phyloP scores from a whole-genome alignment of 2,797 vertebrate species.

The Typhlichthys subterraneus region DNA sequence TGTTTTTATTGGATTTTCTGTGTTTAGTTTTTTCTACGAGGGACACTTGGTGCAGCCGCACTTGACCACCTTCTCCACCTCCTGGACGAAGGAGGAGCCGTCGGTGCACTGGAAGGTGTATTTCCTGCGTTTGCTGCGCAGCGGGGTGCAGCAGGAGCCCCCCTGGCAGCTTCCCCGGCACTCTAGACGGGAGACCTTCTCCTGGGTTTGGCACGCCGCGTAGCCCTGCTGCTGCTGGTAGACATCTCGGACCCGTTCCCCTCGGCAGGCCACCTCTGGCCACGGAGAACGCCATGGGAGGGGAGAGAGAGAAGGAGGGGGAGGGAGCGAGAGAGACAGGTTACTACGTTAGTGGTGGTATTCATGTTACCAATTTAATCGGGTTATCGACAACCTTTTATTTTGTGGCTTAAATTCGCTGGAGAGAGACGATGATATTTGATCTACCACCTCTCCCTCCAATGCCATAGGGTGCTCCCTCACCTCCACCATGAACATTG shows the following conservation, averaged over 20 bases:
- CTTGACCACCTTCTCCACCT: conserved; percentile 97
- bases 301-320: neutral
- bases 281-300: neutral
- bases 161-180: conserved; percentile 87
- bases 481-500: too few relatives aligned
- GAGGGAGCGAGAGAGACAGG: neutral
- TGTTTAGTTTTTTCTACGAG: conserved; percentile 64
- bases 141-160: conserved; percentile 90
- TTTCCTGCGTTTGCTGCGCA: conserved; percentile 97
- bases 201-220: conserved; percentile 97
- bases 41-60: conserved; percentile 95
- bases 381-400: too few relatives aligned
- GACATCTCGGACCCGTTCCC: conserved; percentile 96
- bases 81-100: conserved; percentile 95
- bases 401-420: too few relatives aligned
- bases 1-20: conserved; percentile 12
- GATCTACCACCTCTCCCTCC: too few relatives aligned
- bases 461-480: too few relatives aligned
- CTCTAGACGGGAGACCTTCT: conserved; percentile 97
- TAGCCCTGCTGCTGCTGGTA: conserved; percentile 99
- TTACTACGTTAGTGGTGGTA: too few relatives aligned
- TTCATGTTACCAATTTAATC: too few relatives aligned
- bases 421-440: too few relatives aligned
- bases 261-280: conserved; percentile 96
- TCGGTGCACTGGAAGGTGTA: conserved; percentile 98